These are phyloP conservation scores for Lamellibrachia columna DNA, from an alignment of 2,888 invertebrate species.

Conservation along the genomic window DNA sequence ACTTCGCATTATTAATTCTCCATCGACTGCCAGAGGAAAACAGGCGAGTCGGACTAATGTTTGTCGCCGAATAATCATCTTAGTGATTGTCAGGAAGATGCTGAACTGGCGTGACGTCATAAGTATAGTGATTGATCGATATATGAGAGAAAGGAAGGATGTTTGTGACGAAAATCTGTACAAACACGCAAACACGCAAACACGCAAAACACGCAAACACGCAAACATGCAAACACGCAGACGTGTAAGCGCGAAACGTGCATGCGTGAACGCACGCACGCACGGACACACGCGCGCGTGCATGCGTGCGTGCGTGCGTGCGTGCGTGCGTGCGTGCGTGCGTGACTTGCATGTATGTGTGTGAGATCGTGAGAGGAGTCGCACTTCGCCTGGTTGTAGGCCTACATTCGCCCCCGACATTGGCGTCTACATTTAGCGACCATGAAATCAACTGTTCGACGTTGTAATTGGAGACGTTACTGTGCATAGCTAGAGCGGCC, in stretches of 20 bases:
- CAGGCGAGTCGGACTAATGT: background rate
- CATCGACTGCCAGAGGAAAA: background rate
- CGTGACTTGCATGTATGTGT: too few species aligned
- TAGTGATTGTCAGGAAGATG: background rate
- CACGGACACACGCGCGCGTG: background rate
- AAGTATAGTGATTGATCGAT: background rate
- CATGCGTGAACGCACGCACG: background rate
- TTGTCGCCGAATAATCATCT: slow-evolving; percentile 11
- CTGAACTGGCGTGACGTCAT: background rate
- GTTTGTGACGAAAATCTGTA: background rate
- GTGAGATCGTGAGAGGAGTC: too few species aligned
- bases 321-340: background rate
- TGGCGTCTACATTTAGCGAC: background rate
- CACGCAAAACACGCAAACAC: background rate
- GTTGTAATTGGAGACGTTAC: background rate
- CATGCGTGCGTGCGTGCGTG: background rate
- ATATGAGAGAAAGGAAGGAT: background rate
- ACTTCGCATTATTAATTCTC: slow-evolving; percentile 16
- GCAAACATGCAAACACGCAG: background rate
- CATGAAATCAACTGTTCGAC: background rate
- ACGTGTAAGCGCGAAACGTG: background rate
- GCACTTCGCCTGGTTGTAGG: too few species aligned
- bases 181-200: background rate
- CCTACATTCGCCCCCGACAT: background rate
- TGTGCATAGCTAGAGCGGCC: background rate